Base-by-base conservation (phyloP, 2,888 invertebrate species). In the Hyposoter didymator region DNA sequence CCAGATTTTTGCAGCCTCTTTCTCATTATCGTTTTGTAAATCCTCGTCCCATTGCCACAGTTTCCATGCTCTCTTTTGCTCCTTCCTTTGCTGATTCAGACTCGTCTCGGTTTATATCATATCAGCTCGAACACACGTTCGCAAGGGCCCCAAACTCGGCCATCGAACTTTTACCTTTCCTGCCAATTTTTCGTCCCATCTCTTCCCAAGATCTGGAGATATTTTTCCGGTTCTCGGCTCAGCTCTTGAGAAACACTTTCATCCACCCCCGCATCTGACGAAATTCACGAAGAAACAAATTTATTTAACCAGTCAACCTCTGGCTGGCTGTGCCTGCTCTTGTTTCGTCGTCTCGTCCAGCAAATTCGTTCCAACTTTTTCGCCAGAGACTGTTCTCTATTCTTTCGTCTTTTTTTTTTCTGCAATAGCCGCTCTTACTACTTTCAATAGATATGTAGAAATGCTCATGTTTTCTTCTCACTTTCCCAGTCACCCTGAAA, bases 251-350 rank as follows among this genome's bases (percentile, higher is more conserved):
- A 43, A 75, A 78, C 78, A 69, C 32, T 28, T 59, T 32, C 32
- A 39, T 39, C 73, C 74, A 70, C 35, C 45, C 28, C 8, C 67
- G 22, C 43, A 32, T 47, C 67, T 45, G 14, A 7, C 52, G 52
- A 76, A 64, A 45, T 39, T 59, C 35, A n/a, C 47, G 73, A 47
- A 73, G 80, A 70, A 86, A 73, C 80, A 84, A 86, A 87, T 87
- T 87, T 88, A 88, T 88, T 83, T 83, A 87, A 84, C 87, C 79
- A 32, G 76, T 70, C 19, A 66, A 17, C 78, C 70, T 49, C 70
- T 49, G 66, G 52, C 78, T 69, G 70, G 76, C 35, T 72, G 64
- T 72, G 64, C 81, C 52, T 66, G 79, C 70, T 67, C 28, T 45
- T 39, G 19, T 19, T 64, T 19, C 39, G 73, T 80, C 22, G 72